Base-by-base conservation (phyloP, 2,797 vertebrate genomes). In the Macroramphosus scolopax region DNA sequence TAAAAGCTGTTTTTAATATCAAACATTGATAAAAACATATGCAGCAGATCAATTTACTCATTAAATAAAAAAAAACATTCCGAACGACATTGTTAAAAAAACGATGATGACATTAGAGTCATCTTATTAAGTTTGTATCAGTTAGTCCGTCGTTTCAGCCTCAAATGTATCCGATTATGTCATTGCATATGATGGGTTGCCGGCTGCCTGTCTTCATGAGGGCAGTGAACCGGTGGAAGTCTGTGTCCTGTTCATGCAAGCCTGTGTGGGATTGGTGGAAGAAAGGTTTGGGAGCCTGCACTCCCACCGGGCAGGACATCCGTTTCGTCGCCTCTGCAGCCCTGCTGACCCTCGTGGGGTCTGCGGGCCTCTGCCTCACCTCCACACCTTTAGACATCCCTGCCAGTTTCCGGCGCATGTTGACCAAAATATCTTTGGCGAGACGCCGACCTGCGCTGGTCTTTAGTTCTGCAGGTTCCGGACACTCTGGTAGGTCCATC, bases 151-250 rank as follows among this genome's bases (percentile, higher is more conserved):
- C 38, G 31, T 35, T n/a, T 40, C 16, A 5, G n/a, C n/a, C 17
- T 93, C 90, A 97, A 75, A 98, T 94, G 80, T 96, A 97, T 76
- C 93, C 93, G 42, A 95, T 94, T 51, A 93, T 89, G 51, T 98
- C 94, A 8, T 92, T 95, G 85, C 95, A 98, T 87, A 98, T 96
- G 83, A 98, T 94, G 58, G 96, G 96, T 43, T 95, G 94, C 44
- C 96, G 91, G 63, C 96, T 98, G 63, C 96, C 94, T n/a, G 94
- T 93, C 83, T 92, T 95, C 92, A 95, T 93, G 39, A 95, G 91
- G 10, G 93, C 92, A 0, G 92, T 91, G 65, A 96, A 96, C 62
- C 87, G 90, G 65, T 93, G 88, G 65, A 92, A 91, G 66, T 96
- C 93, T 0, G 90, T 72, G 55, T 93, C 91, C 47, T 89, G 54